Conservation (phyloP, 2,888 invertebrate genomes). For the Balanococcus diminutus region DNA sequence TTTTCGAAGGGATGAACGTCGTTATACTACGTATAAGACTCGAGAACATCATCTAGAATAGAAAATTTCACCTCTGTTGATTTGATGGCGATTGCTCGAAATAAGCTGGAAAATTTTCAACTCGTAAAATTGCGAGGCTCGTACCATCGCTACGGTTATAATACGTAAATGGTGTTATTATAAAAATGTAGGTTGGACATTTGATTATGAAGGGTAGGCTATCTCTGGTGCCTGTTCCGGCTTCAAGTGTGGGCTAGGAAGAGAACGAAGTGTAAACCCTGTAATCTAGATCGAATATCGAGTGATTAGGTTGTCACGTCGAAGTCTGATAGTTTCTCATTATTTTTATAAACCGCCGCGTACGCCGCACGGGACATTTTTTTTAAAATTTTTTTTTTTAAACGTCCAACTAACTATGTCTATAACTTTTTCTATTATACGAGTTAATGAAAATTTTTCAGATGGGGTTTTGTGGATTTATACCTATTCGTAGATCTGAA, state of each 20-base stretch:
- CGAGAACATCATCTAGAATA: neutral
- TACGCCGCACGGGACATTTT: neutral
- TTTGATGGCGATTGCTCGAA: neutral
- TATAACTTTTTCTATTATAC: neutral
- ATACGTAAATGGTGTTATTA: neutral
- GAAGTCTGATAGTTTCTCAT: neutral
- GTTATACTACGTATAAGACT: too few relatives aligned
- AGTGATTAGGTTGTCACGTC: conserved; percentile 14
- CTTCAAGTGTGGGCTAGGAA: neutral
- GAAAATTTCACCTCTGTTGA: neutral
- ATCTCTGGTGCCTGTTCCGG: neutral
- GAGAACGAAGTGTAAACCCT: neutral
- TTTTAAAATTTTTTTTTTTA: neutral
- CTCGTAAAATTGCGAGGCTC: neutral
- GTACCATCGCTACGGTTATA: neutral
- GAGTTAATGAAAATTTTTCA: neutral
- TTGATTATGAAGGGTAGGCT: neutral
- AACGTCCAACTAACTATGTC: neutral
- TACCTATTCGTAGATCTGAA: neutral
- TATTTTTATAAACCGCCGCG: neutral
- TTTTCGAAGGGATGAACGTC: neutral
- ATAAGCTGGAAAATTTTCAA: conserved; percentile 8
- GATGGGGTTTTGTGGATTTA: neutral
- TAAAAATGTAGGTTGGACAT: neutral
- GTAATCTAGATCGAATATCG: neutral